Base-by-base conservation (phyloP, 2,113 vertebrate genomes). In the Accipiter cooperii region DNA sequence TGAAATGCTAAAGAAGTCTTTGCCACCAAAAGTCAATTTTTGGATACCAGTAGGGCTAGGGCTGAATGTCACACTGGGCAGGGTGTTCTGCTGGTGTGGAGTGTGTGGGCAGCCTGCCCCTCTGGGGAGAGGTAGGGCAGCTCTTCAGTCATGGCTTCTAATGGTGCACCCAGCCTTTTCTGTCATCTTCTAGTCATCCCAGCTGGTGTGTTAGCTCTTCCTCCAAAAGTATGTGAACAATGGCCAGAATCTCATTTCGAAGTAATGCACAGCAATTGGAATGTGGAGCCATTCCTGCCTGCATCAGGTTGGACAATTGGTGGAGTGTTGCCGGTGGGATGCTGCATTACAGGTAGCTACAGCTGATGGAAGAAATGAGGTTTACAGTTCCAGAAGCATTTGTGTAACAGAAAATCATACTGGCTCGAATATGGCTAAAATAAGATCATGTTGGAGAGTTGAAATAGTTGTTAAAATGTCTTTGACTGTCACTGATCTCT, bases 21-120 rank as follows among this genome's bases (percentile, higher is more conserved):
- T 61, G 31, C 20, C 17, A 17, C 8, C 20, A 33, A 12, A 79
- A 71, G 12, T 52, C 9, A n/a, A 1, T 36, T 66, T 75, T 85
- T 70, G 54, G 14, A 10, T 25, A 11, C 18, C 31, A 21, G 12
- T 44, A 33, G 7, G 5, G 11, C 17, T 17, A 5, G 69, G 51
- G 15, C 19, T 34, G 22, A 63, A 12, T 6, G 25, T 75, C 46
- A n/a, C 0, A 1, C 15, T 58, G 22, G 31, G 36, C 46, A 54
- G 25, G 12, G 19, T 47, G 44, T 11, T 57, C 20, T 21, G 16
- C 26, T 42, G 24, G 10, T 31, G 9, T 54, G n/a, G 24, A 70
- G 13, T 0, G 0, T 42, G 51, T 2, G 3, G 52, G 24, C n/a
- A 87, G 33, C 29, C n/a, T 63, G 25, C 14, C 7, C 22, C 33